Conservation (phyloP, 2,113 vertebrate genomes). For the Periophthalmodon schlosseri region DNA sequence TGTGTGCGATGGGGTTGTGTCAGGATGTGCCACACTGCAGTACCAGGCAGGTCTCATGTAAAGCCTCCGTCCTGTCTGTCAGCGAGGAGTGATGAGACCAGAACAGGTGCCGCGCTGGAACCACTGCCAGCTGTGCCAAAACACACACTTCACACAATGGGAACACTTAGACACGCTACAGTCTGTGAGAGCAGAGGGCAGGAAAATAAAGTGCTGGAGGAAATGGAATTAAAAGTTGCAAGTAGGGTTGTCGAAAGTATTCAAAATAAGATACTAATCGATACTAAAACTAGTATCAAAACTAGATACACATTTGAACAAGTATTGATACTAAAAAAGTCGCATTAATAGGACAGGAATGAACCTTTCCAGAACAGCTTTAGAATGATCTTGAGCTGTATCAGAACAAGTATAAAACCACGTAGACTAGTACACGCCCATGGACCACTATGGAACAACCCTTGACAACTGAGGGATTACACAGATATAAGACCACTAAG, state of each 20-base stretch:
- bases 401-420: too few species aligned
- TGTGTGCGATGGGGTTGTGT: conserved; percentile 8
- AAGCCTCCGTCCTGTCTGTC: conserved; percentile 71
- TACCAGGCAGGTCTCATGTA: conserved; percentile 70
- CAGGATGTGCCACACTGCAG: conserved; percentile 35
- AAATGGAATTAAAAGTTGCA: conserved; percentile 26
- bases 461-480: too few species aligned
- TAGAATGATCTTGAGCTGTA: too few species aligned
- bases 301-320: too few species aligned
- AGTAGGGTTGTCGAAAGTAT: not conserved
- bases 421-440: too few species aligned
- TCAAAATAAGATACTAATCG: too few species aligned
- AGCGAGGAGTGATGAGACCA: conserved; percentile 72
- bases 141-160: conserved; percentile 47
- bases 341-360: too few species aligned
- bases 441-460: too few species aligned
- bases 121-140: conserved; percentile 72
- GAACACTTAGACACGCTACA: conserved; percentile 31
- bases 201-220: conserved; percentile 9
- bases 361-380: too few species aligned
- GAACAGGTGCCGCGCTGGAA: conserved; percentile 76
- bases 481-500: too few species aligned
- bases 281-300: too few species aligned
- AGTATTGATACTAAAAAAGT: too few species aligned
- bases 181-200: conserved; percentile 12